Evolutionary conservation across 1,140 invertebrate species (phyloP).

Genomic region (Eriosoma lanigerum): DNA sequence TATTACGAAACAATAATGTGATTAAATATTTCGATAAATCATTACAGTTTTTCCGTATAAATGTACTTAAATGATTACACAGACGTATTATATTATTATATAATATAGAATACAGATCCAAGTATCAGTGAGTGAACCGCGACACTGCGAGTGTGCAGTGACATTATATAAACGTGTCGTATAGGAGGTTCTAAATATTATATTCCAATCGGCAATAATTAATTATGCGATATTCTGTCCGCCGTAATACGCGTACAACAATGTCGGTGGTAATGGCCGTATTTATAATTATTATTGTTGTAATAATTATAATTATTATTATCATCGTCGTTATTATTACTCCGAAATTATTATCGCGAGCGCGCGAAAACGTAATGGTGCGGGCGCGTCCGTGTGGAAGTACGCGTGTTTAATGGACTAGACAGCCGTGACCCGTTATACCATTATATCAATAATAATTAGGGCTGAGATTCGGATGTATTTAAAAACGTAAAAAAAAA

Average conservation of each 20-base stretch:
- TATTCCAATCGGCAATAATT: conserved; percentile 8
- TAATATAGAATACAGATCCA: background rate
- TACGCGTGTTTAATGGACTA: conserved; percentile 22
- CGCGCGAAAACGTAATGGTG: background rate
- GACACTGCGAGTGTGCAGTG: background rate
- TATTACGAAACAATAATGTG: too few relatives aligned
- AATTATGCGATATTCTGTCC: background rate
- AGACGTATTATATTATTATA: background rate
- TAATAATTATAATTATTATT: background rate
- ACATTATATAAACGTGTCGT: background rate
- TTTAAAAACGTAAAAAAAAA: too few relatives aligned
- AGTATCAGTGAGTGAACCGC: background rate
- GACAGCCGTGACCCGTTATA: conserved; percentile 3
- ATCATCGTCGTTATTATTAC: background rate
- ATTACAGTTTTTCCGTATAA: too few relatives aligned
- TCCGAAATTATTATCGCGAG: background rate
- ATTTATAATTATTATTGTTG: too few relatives aligned
- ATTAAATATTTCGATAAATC: too few relatives aligned
- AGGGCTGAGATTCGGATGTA: too few relatives aligned
- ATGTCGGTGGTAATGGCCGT: background rate
- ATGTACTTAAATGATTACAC: background rate
- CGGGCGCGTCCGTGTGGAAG: conserved; percentile 12
- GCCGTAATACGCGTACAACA: background rate
- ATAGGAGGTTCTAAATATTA: background rate
- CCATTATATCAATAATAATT: background rate